Evolutionary conservation across 2,797 vertebrate species (phyloP).

Genomic region (Pseudochirops corinnae): DNA sequence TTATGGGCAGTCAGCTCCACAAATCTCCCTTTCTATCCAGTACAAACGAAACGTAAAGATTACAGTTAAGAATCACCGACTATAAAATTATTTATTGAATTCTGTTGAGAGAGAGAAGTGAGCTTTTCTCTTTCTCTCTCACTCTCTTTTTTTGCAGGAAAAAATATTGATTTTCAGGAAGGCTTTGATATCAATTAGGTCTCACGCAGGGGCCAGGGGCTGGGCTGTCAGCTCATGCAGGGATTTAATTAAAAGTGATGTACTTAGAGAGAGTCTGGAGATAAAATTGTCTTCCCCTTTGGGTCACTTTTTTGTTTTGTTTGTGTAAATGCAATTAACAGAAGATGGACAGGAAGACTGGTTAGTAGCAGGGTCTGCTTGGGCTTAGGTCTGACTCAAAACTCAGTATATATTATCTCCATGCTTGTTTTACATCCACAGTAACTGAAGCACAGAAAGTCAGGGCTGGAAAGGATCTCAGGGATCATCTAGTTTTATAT

Average conservation of each 20-base stretch:
- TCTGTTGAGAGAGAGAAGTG: conserved; percentile 77
- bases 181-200: conserved; percentile 83
- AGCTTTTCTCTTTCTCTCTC: conserved; percentile 77
- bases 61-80: conserved; percentile 82
- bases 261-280: conserved; percentile 81
- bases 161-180: conserved; percentile 82
- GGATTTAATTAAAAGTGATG: conserved; percentile 83
- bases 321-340: conserved; percentile 83
- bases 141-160: conserved; percentile 74
- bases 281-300: conserved; percentile 83
- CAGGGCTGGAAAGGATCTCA: neutral
- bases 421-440: neutral
- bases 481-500: neutral
- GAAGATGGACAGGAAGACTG: conserved; percentile 50
- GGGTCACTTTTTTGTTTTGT: conserved; percentile 84
- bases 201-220: conserved; percentile 79
- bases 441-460: neutral
- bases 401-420: neutral
- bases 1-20: conserved; percentile 54
- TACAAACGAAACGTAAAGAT: conserved; percentile 81
- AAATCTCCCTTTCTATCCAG: conserved; percentile 83
- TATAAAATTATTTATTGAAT: conserved; percentile 84
- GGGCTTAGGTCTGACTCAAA: neutral
- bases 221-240: conserved; percentile 81
- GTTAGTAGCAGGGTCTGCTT: neutral